These are phyloP conservation scores for Pyrgus malvae DNA, from an alignment of 2,888 invertebrate species.

Conservation along the genomic window DNA sequence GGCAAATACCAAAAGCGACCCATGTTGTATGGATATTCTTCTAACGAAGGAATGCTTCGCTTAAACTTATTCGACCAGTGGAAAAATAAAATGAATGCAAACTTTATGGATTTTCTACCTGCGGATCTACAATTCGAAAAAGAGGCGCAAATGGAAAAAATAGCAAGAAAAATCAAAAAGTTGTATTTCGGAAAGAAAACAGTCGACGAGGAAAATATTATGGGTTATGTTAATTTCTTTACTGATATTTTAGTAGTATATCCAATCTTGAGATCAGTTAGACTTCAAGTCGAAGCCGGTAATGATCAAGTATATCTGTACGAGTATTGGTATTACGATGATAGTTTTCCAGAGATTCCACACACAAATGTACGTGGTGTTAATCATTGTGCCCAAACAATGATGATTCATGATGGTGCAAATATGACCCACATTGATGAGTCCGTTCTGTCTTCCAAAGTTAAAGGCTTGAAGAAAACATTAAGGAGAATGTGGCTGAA, in stretches of 20 bases:
- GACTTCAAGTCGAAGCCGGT: conserved; percentile 38
- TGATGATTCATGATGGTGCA: conserved; percentile 33
- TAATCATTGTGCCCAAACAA: conserved; percentile 44
- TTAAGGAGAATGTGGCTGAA: conserved; percentile 32
- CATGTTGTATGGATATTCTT: conserved; percentile 45
- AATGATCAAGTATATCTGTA: conserved; percentile 45
- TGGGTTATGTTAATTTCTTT: conserved; percentile 41
- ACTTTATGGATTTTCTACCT: conserved; percentile 55
- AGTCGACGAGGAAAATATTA: conserved; percentile 35
- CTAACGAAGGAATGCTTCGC: conserved; percentile 46
- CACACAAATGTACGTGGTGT: conserved; percentile 45
- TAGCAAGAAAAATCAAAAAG: conserved; percentile 41
- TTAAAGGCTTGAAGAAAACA: conserved; percentile 35
- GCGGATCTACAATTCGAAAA: conserved; percentile 42
- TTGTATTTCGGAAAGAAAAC: conserved; percentile 50
- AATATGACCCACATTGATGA: neutral
- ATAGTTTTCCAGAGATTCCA: conserved; percentile 38
- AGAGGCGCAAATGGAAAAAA: conserved; percentile 36
- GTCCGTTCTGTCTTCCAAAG: conserved; percentile 25
- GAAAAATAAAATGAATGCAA: conserved; percentile 49
- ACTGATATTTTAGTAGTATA: conserved; percentile 55
- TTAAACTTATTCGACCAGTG: conserved; percentile 40
- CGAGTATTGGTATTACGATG: conserved; percentile 47
- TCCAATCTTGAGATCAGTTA: conserved; percentile 42
- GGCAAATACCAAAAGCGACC: conserved; percentile 43